phyloP scores from a whole-genome alignment of 2,888 invertebrate genomes.

The Oegoconia quadripuncta region DNA sequence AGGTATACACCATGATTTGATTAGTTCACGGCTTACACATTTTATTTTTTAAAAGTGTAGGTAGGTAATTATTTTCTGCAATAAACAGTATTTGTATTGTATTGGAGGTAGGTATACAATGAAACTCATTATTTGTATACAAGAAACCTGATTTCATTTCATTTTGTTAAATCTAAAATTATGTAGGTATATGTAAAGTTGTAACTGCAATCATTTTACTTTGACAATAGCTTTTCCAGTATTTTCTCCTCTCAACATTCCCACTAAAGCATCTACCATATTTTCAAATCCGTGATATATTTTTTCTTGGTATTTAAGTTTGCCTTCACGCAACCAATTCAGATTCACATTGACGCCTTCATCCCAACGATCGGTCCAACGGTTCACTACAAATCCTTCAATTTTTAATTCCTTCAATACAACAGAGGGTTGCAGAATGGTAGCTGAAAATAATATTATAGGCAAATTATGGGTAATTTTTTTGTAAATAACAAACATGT shows the following conservation, averaged over 20 bases:
- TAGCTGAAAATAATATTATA: conserved; percentile 41
- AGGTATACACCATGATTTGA: too few relatives aligned
- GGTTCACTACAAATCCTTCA: conserved; percentile 81
- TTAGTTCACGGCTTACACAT: too few relatives aligned
- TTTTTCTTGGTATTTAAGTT: conserved; percentile 84
- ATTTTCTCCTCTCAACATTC: conserved; percentile 82
- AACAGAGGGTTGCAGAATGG: conserved; percentile 78
- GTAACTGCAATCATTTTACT: conserved; percentile 44
- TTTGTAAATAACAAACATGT: too few relatives aligned
- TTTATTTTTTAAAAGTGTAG: too few relatives aligned
- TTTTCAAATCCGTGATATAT: conserved; percentile 86
- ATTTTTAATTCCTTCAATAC: conserved; percentile 82
- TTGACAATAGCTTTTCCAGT: conserved; percentile 85
- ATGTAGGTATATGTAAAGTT: neutral
- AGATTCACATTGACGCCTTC: conserved; percentile 82
- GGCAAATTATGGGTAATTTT: too few relatives aligned
- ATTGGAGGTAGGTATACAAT: too few relatives aligned
- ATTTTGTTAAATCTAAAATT: neutral
- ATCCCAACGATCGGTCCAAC: conserved; percentile 80
- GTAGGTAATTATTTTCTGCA: too few relatives aligned
- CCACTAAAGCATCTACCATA: conserved; percentile 84
- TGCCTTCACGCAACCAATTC: conserved; percentile 83
- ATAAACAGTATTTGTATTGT: too few relatives aligned
- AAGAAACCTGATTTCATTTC: too few relatives aligned
- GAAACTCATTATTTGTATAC: too few relatives aligned